Base-by-base conservation (phyloP, 2,113 vertebrate genomes). In the Acanthisitta chloris region DNA sequence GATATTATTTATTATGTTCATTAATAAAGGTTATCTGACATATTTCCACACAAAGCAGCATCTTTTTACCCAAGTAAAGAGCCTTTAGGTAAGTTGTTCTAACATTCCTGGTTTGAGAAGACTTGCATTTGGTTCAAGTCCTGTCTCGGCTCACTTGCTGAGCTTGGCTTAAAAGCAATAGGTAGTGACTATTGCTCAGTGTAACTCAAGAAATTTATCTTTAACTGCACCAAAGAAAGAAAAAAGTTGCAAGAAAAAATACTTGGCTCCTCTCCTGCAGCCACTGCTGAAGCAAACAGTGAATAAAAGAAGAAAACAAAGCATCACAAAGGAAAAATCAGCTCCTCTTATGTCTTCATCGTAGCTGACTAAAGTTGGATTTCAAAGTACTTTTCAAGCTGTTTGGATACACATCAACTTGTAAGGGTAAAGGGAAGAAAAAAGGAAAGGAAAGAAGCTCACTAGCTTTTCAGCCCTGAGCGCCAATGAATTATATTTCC, bases 311-410 rank as follows among this genome's bases (percentile, higher is more conserved):
- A 51, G 43, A 81, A 97, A 95, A 92, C 86, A 96, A 95, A 96
- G 82, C 80, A 92, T 66, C 93, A 95, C 82, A 95, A 96, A 97
- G 67, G 72, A 93, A 95, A 96, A 96, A 96, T 95, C 94, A 95
- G 38, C 33, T 90, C 52, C 59, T 96, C 92, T 97, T 96, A 96
- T 94, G 96, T 97, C 92, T 94, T 94, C 94, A 95, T 94, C 46
- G 14, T 81, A 89, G 86, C 91, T 96, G 95, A 96, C 92, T 96
- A 96, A 94, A 97, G 96, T 86, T 95, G 82, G 80, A 96, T 96
- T 97, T 96, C 96, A 97, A 97, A 97, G 96, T 71, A 90, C 82
- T 92, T 97, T 94, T 96, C 96, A 97, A 96, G 96, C 96, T 97
- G 96, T 97, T 97, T 97, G 94, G 96, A 92, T 96, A 95, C 92